phyloP scores from a whole-genome alignment of 30 jellyfish, hydroid and myxozoan species.

The Aurelia aurita complex sp. Pacific region DNA sequence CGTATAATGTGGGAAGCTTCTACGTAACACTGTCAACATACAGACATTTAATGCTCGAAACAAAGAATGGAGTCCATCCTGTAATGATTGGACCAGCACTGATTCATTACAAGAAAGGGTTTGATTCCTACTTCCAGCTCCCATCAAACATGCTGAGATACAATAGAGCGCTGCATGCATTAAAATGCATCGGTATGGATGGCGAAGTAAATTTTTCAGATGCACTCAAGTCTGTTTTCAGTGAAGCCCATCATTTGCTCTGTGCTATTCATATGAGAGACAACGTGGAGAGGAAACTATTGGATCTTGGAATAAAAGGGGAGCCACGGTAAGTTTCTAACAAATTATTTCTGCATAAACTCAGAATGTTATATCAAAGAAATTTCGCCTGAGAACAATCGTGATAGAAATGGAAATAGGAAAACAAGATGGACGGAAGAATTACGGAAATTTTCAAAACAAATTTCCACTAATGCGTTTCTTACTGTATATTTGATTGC shows the following conservation, averaged over 20 bases:
- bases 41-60: conserved; percentile 4
- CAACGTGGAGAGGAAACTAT: neutral
- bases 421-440: too few species aligned
- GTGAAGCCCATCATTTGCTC: neutral
- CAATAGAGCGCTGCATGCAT: neutral
- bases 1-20: neutral
- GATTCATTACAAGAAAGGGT: conserved; percentile 12
- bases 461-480: too few species aligned
- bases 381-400: too few species aligned
- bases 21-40: conserved; percentile 20
- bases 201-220: too few species aligned
- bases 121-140: conserved; percentile 26
- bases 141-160: conserved; percentile 20
- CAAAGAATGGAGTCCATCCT: conserved; percentile 6
- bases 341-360: too few species aligned
- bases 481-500: too few species aligned
- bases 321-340: too few species aligned
- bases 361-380: too few species aligned
- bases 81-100: conserved; percentile 38
- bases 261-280: conserved; percentile 9
- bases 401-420: too few species aligned
- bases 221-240: too few species aligned
- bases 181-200: conserved; percentile 3
- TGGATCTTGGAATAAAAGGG: neutral
- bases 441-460: too few species aligned